phyloP scores from a whole-genome alignment of 2,113 vertebrate species.

The Neodontobutis hainanensis region DNA sequence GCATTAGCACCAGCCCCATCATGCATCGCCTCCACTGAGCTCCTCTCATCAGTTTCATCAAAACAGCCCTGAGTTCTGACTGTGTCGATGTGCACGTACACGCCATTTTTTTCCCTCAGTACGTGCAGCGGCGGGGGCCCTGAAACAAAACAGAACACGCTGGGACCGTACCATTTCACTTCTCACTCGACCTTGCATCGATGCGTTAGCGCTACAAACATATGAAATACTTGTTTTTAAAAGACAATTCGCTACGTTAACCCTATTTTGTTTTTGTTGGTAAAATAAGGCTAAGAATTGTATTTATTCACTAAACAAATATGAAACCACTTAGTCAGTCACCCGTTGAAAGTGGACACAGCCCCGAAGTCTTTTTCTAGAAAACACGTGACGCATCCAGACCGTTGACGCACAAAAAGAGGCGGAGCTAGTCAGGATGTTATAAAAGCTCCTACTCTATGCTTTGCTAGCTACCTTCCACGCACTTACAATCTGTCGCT shows the following conservation, averaged over 20 bases:
- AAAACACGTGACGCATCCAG: conserved; percentile 50
- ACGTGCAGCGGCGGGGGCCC: conserved; percentile 8
- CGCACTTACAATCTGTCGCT: conserved; percentile 36
- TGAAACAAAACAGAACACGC: conserved; percentile 34
- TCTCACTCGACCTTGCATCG: fast-evolving
- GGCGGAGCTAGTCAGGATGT: conserved; percentile 58
- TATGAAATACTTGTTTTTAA: not conserved
- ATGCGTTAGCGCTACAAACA: not conserved
- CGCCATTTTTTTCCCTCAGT: conserved; percentile 6
- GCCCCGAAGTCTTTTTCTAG: conserved; percentile 43
- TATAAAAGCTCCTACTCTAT: conserved; percentile 65
- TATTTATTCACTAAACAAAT: not conserved
- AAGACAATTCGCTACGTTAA: not conserved
- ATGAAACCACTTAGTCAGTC: fast-evolving
- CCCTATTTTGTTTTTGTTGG: fast-evolving
- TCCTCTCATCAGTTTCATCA: not conserved
- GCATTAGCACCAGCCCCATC: not conserved
- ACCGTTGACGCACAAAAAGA: conserved; percentile 35
- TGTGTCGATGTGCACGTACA: conserved; percentile 44
- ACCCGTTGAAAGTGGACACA: conserved; percentile 29
- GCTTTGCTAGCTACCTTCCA: conserved; percentile 54
- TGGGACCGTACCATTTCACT: conserved; percentile 31
- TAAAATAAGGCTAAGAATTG: fast-evolving
- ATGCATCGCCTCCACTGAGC: not conserved
- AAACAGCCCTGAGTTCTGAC: conserved; percentile 1